Base-by-base conservation (phyloP, 2,888 invertebrate species). In the Andrena hattorfiana region DNA sequence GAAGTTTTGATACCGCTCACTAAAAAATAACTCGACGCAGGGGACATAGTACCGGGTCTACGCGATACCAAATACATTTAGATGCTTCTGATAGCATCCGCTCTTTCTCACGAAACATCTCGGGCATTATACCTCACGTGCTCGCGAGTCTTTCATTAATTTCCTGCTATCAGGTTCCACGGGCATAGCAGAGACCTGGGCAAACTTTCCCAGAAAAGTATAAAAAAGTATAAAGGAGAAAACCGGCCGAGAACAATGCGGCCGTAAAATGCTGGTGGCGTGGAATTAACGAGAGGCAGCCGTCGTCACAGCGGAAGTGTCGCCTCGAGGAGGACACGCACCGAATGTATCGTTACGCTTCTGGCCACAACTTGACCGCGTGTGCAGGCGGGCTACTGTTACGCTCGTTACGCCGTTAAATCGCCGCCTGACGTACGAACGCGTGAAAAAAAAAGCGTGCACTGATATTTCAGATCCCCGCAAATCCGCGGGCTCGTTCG, bases 321-420 rank as follows among this genome's bases (percentile, higher is more conserved):
- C 76, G 69, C 70, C 70, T 51, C 63, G 76, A 48, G 56, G 63
- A 74, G 76, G 59, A 79, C 76, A 79, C 79, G 64, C 69, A 28
- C 63, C 68, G 48, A 69, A 68, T 64, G 63, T 42, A 63, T 76
- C 60, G 69, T 69, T 67, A 76, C 54, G 76, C 64, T 76, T 64
- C 59, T 76, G 68, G 64, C 64, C 77, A 16, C 76, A 76, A 69
- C 76, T 49, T 59, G 76, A 23, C 63, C 67, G 69, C 59, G 64
- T 70, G 64, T 60, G 75, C 35, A 49, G 56, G 42, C 64, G 26
- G 35, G 30, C 68, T 56, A 74, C 73, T 71, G 81, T 81, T 81
- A 84, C 84, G 84, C 79, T 79, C 35, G 69, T 76, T 76, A 63
- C 74, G 42, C 75, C 84, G 72, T 84, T 75, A 81, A 84, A 80